Percentiles rank a stretch among this genome's conserved stretches.
Conservation (phyloP, 1,140 invertebrate genomes). For the Drosophila ironensis region DNA sequence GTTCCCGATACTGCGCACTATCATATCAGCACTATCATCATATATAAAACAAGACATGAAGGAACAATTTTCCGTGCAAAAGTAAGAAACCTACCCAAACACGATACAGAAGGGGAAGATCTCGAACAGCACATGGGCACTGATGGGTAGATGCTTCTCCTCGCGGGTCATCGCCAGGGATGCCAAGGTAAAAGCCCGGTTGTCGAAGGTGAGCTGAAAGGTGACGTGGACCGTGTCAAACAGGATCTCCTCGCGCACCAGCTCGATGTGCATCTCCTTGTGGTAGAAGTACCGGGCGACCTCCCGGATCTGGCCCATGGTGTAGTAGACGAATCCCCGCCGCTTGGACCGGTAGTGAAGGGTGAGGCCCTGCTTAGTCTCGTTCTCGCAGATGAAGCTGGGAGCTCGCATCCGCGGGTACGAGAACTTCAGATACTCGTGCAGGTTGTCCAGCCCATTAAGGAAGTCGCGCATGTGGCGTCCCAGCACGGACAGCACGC, state of each 20-base stretch:
- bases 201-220: constrained; percentile 96
- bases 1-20: constrained; percentile 94
- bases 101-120: constrained; percentile 99
- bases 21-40: constrained; percentile 90
- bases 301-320: constrained; percentile 97
- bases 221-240: constrained; percentile 96
- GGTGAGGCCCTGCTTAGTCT: constrained; percentile 94
- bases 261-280: constrained; percentile 95
- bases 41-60: background rate
- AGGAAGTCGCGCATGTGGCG: constrained; percentile 97
- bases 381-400: constrained; percentile 98
- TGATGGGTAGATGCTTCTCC: constrained; percentile 93
- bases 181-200: constrained; percentile 91
- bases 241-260: constrained; percentile 91
- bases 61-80: background rate
- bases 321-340: constrained; percentile 96
- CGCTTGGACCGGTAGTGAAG: constrained; percentile 96
- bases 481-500: constrained; percentile 93
- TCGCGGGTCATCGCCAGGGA: constrained; percentile 91
- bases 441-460: constrained; percentile 97
- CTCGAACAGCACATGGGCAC: constrained; percentile 95
- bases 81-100: constrained; percentile 87
- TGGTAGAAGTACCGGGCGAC: constrained; percentile 96
- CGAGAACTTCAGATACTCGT: constrained; percentile 98
- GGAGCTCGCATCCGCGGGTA: constrained; percentile 96